Percentiles rank a stretch among this genome's conserved stretches.
These are phyloP conservation scores for Neodiprion fabricii DNA, from an alignment of 1,140 invertebrate species.

Conservation along the genomic window DNA sequence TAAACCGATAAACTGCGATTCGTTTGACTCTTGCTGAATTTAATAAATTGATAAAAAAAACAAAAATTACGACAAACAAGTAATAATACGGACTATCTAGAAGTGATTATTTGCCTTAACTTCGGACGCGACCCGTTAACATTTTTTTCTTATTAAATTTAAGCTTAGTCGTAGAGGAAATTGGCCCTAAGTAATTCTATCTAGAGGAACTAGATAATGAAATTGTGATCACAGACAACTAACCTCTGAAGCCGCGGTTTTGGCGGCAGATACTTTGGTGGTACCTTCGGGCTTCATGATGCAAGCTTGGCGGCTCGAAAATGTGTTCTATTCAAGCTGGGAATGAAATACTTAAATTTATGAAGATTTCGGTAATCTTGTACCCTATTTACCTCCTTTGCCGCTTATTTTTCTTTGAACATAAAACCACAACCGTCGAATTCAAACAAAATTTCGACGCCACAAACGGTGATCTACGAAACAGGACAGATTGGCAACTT, in stretches of 20 bases:
- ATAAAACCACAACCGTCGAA: background rate
- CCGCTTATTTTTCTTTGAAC: background rate
- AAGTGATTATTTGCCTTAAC: too few species aligned
- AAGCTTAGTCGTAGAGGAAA: background rate
- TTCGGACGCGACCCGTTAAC: too few species aligned
- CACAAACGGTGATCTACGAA: too few species aligned
- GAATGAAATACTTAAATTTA: background rate
- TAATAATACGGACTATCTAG: too few species aligned
- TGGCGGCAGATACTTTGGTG: constrained; percentile 41
- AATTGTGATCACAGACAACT: constrained; percentile 27
- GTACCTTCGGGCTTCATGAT: constrained; percentile 50
- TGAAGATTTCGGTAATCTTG: background rate
- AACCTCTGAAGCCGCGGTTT: constrained; percentile 45
- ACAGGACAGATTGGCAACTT: too few species aligned
- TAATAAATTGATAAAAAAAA: background rate
- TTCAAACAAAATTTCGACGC: background rate
- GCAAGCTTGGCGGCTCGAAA: background rate
- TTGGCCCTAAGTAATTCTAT: background rate
- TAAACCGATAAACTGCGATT: too few species aligned
- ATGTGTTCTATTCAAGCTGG: background rate
- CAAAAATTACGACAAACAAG: background rate
- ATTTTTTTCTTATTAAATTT: too few species aligned
- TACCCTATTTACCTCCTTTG: background rate
- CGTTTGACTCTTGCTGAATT: too few species aligned
- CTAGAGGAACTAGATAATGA: background rate